Base-by-base conservation (phyloP, 1,140 invertebrate species). In the Saccostrea glomerata region DNA sequence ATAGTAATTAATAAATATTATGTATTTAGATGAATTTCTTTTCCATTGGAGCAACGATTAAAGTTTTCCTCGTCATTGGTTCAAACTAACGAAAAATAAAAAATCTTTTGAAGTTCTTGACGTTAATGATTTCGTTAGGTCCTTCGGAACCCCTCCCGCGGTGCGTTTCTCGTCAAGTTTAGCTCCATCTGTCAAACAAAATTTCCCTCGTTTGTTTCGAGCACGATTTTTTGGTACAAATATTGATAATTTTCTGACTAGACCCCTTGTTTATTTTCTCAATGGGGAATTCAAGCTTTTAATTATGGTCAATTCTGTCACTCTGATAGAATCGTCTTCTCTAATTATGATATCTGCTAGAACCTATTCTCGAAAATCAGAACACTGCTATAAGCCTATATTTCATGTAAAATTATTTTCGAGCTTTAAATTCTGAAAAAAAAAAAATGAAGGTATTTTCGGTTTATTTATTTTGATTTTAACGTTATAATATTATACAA, bases 111-210 rank as follows among this genome's bases (percentile, higher is more conserved):
- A 77, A 77, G 70, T 77, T 77, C 36, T 30, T 9, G 70, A 30
- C 70, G 30, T 77, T 77, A 77, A 77, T 77, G 70, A 36, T 77
- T 77, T 77, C 25, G 30, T 36, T 77, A 77, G 23, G 70, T 77
- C 25, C 30, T 77, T 77, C 70, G 70, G 70, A 77, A 77, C 70
- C 12, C 70, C 70, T 77, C 70, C 70, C 70, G 70, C 30, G 70
- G 70, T 77, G 70, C 70, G 25, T 77, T 77, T 77, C 70, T 25
- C 30, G 70, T 77, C 25, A 15, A 77, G 23, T 77, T 77, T 77
- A 77, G 70, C 13, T 77, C 70, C 70, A 77, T 77, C 70, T 77
- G 70, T 77, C 70, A 77, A 77, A 77, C 70, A 77, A 77, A 77
- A 77, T 77, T 77, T 30, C 25, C 30, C 70, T 77, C 70, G 30